These are phyloP conservation scores for Notothenia rossii DNA, from an alignment of 2,113 vertebrate genomes.

Conservation along the genomic window DNA sequence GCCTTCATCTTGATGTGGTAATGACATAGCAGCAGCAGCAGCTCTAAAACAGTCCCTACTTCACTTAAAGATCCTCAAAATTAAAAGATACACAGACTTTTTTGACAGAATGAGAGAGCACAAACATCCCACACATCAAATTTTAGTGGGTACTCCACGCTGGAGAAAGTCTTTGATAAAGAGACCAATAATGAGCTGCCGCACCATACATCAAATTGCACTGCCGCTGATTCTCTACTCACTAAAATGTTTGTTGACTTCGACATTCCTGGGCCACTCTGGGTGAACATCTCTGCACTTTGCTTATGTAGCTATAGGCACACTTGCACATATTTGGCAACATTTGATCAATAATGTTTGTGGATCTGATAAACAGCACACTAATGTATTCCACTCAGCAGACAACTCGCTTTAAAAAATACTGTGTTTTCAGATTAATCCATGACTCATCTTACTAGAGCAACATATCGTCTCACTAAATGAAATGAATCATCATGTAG, in stretches of 20 bases:
- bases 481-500: constrained; percentile 6
- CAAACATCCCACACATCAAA: not conserved
- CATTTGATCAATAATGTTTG: not conserved
- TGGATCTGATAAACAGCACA: not conserved
- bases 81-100: not conserved
- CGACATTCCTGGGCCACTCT: not conserved
- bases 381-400: not conserved
- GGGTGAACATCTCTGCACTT: not conserved
- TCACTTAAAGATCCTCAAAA: constrained; percentile 3
- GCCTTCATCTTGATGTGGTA: constrained; percentile 15
- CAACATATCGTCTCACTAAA: not conserved
- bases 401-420: not conserved
- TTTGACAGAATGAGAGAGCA: not conserved
- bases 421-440: not conserved
- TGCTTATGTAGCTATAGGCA: not conserved
- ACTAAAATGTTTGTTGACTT: not conserved
- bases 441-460: not conserved
- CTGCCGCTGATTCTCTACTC: not conserved
- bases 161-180: not conserved
- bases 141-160: not conserved
- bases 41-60: not conserved
- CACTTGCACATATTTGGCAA: not conserved
- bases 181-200: not conserved
- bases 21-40: constrained; percentile 7
- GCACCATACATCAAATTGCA: not conserved